Evolutionary conservation across 2,888 invertebrate species (phyloP).

Genomic region (Pachydiplax longipennis): DNA sequence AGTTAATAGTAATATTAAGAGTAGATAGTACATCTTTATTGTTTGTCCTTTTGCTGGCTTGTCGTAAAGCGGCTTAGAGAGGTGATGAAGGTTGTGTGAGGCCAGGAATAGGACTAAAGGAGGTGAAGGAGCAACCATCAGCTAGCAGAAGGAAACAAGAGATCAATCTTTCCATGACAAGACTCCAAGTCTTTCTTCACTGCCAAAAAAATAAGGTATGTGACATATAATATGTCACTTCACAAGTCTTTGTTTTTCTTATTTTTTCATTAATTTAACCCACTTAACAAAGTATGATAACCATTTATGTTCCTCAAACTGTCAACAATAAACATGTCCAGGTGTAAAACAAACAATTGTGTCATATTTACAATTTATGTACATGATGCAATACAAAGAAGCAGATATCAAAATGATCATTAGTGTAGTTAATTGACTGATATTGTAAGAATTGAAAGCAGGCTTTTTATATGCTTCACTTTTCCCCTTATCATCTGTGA

Average conservation of each 20-base stretch:
- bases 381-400: slow-evolving; percentile 54
- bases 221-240: slow-evolving; percentile 31
- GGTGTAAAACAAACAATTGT: slow-evolving; percentile 55
- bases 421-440: slow-evolving; percentile 52
- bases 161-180: slow-evolving; percentile 43
- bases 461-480: slow-evolving; percentile 49
- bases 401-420: slow-evolving; percentile 53
- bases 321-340: slow-evolving; percentile 55
- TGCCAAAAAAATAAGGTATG: slow-evolving; percentile 34
- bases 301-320: slow-evolving; percentile 53
- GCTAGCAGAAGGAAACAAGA: slow-evolving; percentile 45
- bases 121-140: slow-evolving; percentile 45
- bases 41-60: slow-evolving; percentile 43
- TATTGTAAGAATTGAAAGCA: slow-evolving; percentile 51
- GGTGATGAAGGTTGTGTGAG: slow-evolving; percentile 31
- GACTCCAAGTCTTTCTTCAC: slow-evolving; percentile 39
- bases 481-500: slow-evolving; percentile 32
- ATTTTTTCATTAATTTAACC: slow-evolving; percentile 49
- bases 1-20: slow-evolving; percentile 45
- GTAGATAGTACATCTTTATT: slow-evolving; percentile 45
- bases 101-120: slow-evolving; percentile 42
- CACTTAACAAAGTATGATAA: slow-evolving; percentile 53
- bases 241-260: slow-evolving; percentile 46
- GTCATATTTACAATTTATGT: slow-evolving; percentile 54
- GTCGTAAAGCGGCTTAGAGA: slow-evolving; percentile 43